Conservation (phyloP, 2,113 vertebrate species). For the Rhinolophus sinicus region DNA sequence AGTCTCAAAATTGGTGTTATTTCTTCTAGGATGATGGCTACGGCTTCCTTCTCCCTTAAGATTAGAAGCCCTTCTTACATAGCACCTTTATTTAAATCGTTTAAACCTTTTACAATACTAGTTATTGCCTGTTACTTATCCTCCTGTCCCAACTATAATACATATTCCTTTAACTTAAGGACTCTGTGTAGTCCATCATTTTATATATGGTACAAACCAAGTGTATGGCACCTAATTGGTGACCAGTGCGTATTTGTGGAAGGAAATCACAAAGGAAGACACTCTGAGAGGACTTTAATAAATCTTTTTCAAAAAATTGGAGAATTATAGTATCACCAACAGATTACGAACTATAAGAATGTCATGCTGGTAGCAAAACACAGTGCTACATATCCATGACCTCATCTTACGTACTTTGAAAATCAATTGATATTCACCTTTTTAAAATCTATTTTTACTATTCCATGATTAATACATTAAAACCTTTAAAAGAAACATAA, state of each 20-base stretch:
- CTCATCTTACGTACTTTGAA: slow-evolving; percentile 8
- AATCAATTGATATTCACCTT: neutral
- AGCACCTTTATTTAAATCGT: neutral
- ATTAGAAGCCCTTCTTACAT: neutral
- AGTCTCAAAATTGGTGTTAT: neutral
- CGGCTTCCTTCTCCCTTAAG: neutral
- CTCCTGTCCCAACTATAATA: neutral
- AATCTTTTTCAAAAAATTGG: neutral
- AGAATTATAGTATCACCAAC: neutral
- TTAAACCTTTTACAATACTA: neutral
- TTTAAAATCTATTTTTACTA: neutral
- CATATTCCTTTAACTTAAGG: neutral
- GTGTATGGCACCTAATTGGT: neutral
- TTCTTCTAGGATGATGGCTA: neutral
- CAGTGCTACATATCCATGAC: neutral
- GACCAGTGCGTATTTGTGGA: neutral
- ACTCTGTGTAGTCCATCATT: neutral
- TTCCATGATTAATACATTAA: neutral
- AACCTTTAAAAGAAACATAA: slow-evolving; percentile 14
- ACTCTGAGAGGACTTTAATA: neutral
- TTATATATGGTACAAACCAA: neutral
- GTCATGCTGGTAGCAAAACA: neutral
- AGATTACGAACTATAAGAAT: neutral
- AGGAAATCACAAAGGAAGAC: neutral
- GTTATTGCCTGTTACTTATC: neutral